Conservation (phyloP, 2,888 invertebrate species). For the Laothoe populi region DNA sequence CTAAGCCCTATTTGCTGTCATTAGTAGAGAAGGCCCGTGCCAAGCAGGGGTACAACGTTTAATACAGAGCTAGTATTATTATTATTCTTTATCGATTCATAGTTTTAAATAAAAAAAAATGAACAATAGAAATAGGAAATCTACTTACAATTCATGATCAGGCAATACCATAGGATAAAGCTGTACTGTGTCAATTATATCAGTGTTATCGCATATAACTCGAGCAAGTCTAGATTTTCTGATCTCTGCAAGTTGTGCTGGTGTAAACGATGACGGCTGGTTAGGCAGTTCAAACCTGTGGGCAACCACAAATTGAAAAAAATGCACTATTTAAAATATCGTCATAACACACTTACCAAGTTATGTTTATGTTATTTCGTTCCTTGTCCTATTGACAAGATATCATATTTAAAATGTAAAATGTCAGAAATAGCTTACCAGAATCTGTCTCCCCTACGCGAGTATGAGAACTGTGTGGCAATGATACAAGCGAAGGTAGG, state of each 20-base stretch:
- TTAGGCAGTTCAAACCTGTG: slow-evolving; percentile 93
- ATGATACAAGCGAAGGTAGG: slow-evolving; percentile 97
- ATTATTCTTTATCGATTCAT: no score
- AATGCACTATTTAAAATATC: background rate
- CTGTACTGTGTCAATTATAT: slow-evolving; percentile 95
- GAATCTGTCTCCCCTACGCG: slow-evolving; percentile 95
- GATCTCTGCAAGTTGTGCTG: slow-evolving; percentile 93
- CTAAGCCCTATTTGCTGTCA: no score
- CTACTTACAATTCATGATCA: slow-evolving; percentile 95
- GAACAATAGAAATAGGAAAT: background rate
- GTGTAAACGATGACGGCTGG: slow-evolving; percentile 95
- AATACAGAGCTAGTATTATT: no score
- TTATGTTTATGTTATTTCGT: background rate
- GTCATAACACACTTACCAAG: background rate
- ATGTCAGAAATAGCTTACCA: slow-evolving; percentile 83
- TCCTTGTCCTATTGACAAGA: background rate
- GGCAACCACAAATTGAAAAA: background rate
- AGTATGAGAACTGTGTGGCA: slow-evolving; percentile 95
- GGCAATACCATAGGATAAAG: slow-evolving; percentile 96
- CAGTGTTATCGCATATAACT: slow-evolving; percentile 96
- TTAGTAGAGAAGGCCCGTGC: no score
- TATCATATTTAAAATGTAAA: background rate
- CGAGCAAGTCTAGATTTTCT: slow-evolving; percentile 92
- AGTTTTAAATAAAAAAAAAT: background rate
- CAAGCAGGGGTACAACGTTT: no score